These are phyloP conservation scores for Oenanthe oenanthe DNA, from an alignment of 2,113 vertebrate species.

Conservation along the genomic window DNA sequence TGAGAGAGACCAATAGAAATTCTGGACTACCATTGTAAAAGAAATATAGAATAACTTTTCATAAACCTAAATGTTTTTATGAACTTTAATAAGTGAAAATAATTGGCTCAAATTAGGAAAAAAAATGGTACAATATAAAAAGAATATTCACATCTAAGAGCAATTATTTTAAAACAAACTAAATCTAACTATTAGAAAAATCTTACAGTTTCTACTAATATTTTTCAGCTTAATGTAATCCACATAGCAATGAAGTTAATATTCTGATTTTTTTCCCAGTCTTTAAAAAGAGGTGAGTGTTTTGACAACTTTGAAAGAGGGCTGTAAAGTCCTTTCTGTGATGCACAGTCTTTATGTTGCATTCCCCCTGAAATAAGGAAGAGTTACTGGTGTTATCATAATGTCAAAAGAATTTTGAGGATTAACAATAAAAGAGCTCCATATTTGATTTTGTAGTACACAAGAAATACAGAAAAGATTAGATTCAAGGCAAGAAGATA, in stretches of 20 bases:
- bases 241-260: background rate
- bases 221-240: background rate
- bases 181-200: background rate
- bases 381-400: constrained; percentile 11
- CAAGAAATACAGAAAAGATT: constrained; percentile 75
- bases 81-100: background rate
- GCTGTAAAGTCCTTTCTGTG: background rate
- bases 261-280: background rate
- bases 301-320: background rate
- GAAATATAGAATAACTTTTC: background rate
- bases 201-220: background rate
- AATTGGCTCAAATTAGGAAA: background rate
- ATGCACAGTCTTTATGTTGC: background rate
- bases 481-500: constrained; percentile 60
- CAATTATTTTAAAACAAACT: background rate
- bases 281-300: background rate
- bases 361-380: background rate
- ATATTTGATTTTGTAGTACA: constrained; percentile 60
- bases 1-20: background rate
- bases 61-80: background rate
- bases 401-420: constrained; percentile 13
- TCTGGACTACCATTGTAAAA: background rate
- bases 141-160: background rate
- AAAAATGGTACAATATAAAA: background rate
- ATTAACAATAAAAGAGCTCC: constrained; percentile 62